phyloP scores from a whole-genome alignment of 1,140 invertebrate species.

The Polyergus mexicanus region DNA sequence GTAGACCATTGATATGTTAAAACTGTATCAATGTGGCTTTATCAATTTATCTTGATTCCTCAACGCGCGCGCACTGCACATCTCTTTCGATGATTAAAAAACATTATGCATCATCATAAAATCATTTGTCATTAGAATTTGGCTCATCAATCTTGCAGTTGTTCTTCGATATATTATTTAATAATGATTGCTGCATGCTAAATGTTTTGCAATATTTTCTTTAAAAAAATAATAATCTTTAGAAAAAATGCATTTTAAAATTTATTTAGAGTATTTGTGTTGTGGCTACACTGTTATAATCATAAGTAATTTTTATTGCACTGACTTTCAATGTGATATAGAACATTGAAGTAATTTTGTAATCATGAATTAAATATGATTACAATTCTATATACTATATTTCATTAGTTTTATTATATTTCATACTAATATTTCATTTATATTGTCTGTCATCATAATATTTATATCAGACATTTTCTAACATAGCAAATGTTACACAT shows the following conservation, averaged over 20 bases:
- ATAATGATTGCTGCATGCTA: conserved; percentile 66
- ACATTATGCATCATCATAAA: conserved; percentile 18
- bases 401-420: not conserved
- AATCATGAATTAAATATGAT: conserved; percentile 10
- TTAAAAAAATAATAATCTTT: conserved; percentile 21
- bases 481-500: not conserved
- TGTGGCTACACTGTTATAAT: not conserved
- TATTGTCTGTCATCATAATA: not conserved
- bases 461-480: not conserved
- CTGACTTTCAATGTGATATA: not conserved
- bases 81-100: conserved; percentile 10
- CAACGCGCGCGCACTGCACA: conserved; percentile 23
- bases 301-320: not conserved
- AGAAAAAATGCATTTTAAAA: conserved; percentile 1
- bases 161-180: conserved; percentile 29
- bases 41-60: conserved; percentile 50
- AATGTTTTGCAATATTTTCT: conserved; percentile 43
- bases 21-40: conserved; percentile 64
- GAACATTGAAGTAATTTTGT: not conserved
- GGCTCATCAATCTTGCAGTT: conserved; percentile 27
- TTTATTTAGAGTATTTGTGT: not conserved
- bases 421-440: not conserved
- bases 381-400: not conserved
- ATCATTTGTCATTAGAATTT: conserved; percentile 33
- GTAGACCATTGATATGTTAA: conserved; percentile 68